phyloP scores from a whole-genome alignment of 2,888 invertebrate genomes.

The Drosophila cracens region DNA sequence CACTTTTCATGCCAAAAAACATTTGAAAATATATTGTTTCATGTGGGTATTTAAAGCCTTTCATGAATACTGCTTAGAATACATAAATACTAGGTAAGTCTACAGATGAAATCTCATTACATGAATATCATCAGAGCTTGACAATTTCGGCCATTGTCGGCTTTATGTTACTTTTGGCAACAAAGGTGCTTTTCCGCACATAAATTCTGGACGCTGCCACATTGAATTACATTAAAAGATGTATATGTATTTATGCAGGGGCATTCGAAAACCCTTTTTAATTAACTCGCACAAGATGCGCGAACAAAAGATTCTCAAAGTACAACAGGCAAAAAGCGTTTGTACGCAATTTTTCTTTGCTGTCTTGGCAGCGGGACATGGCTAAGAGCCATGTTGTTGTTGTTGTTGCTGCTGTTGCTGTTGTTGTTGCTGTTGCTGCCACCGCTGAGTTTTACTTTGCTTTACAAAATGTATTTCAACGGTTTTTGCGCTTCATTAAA shows the following conservation, averaged over 20 bases:
- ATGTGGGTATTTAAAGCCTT: not conserved
- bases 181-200: conserved; percentile 19
- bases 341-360: conserved; percentile 61
- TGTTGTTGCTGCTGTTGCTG: not conserved
- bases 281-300: conserved; percentile 69
- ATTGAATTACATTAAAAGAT: conserved; percentile 52
- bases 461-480: conserved; percentile 78
- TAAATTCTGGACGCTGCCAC: conserved; percentile 38
- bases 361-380: conserved; percentile 45
- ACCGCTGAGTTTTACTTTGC: conserved; percentile 47
- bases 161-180: conserved; percentile 15
- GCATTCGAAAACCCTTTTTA: conserved; percentile 67
- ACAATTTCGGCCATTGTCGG: conserved; percentile 13
- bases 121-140: conserved; percentile 9
- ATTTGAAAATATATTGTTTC: not conserved
- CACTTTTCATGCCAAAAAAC: not conserved
- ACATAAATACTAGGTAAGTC: no score
- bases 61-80: not conserved
- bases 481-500: conserved; percentile 79
- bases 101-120: conserved; percentile 10
- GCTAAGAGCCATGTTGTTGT: conserved; percentile 24
- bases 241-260: conserved; percentile 15
- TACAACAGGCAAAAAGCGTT: conserved; percentile 49
- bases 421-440: conserved; percentile 5
- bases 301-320: conserved; percentile 60